Evolutionary conservation across 2,113 vertebrate genomes (phyloP), one percentile per base, ranked within the genome.

Genomic region (Onychostruthus taczanowskii): DNA sequence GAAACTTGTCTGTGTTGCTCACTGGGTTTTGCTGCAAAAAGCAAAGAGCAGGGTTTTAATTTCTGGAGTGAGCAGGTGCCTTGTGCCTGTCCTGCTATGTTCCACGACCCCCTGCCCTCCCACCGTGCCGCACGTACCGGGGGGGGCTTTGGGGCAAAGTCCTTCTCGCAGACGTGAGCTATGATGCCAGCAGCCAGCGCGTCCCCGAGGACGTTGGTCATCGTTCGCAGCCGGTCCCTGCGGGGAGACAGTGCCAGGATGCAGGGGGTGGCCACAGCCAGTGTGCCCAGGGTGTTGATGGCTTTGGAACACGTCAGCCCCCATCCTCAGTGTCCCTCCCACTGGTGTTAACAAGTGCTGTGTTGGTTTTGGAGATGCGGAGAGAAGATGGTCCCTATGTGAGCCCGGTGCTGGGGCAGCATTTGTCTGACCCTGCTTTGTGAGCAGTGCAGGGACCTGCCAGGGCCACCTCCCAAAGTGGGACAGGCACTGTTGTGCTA

Each of bases 131-230:
- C 24, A 91, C 92, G 0, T 87, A 96, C 95, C n/a, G 4, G 9
- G 15, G 93, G 28, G 17, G 69, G 26, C 27, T 97, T 94, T 3
- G 97, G 95, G 13, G 98, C 90, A 63, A 99, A 98, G 83, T 99
- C 98, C 78, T 99, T 98, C 75, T 95, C 66, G 27, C 98, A 99
- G 63, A 98, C 84, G 1, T 99, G 98, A 0, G 97, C 98, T 9
- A 99, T 98, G 95, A 99, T 98, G 81, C 98, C 98, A 4, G 98
- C 98, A 11, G 98, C 98, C 92, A 99, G 96, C 7, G 98, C 98
- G 2, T 99, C 98, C 1, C 98, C 98, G 0, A 99, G 97, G 41
- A 99, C 98, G 0, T 99, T 99, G 95, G 98, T 98, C 98, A 99
- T 98, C 0, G 98, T 99, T 28, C 98, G 97, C 39, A 99, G 98